Conservation (phyloP, 2,888 invertebrate genomes). For the Hemithea aestivaria region DNA sequence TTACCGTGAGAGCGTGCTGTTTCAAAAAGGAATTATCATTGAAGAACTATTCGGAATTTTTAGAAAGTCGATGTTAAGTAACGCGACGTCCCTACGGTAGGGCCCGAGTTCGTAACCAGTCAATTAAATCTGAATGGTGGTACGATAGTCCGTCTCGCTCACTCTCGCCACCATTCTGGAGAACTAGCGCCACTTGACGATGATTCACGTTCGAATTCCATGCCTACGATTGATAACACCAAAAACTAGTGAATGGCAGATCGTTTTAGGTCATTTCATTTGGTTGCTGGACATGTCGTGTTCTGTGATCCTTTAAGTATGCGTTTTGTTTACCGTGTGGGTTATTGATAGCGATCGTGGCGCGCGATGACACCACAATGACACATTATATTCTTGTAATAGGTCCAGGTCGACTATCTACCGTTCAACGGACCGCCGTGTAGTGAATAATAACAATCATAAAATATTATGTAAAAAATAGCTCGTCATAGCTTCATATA, state of each 20-base stretch:
- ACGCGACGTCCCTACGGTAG: constrained; percentile 70
- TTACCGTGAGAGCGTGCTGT: constrained; percentile 37
- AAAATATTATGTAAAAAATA: background rate
- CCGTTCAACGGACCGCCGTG: constrained; percentile 1
- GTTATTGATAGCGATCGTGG: constrained; percentile 29
- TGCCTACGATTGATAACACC: constrained; percentile 75
- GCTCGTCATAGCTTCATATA: constrained; percentile 5
- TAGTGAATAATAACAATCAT: no score
- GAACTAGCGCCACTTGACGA: constrained; percentile 74
- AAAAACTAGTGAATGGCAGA: constrained; percentile 68
- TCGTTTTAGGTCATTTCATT: constrained; percentile 63
- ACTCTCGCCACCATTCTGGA: constrained; percentile 57
- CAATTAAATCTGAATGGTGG: constrained; percentile 75
- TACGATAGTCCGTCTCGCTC: constrained; percentile 66
- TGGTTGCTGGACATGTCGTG: constrained; percentile 51
- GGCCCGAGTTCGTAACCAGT: constrained; percentile 75
- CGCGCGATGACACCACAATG: constrained; percentile 6
- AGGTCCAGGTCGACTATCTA: constrained; percentile 9
- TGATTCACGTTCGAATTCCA: constrained; percentile 75
- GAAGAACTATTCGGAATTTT: constrained; percentile 68
- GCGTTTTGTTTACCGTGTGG: constrained; percentile 50
- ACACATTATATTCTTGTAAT: constrained; percentile 9
- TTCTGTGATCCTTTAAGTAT: constrained; percentile 40
- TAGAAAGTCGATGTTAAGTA: constrained; percentile 72
- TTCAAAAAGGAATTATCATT: constrained; percentile 54